These are phyloP conservation scores for Lanius ludovicianus DNA, from an alignment of 2,113 vertebrate species.

Conservation along the genomic window DNA sequence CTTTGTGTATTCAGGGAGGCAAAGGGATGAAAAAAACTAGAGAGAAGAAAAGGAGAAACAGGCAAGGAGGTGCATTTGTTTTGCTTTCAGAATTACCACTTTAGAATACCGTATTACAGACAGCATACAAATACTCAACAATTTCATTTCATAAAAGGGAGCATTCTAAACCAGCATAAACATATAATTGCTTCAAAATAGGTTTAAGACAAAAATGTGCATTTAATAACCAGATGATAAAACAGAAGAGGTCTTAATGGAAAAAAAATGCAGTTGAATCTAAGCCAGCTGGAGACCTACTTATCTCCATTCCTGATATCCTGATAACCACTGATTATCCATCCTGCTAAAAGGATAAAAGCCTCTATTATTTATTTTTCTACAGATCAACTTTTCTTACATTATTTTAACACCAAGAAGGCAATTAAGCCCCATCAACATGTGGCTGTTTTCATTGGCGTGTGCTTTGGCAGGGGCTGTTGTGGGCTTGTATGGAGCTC, in stretches of 20 bases:
- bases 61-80: not conserved
- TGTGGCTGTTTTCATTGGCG: not conserved
- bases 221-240: constrained; percentile 19
- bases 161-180: not conserved
- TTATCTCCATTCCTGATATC: not conserved
- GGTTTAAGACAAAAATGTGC: not conserved
- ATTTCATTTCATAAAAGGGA: not conserved
- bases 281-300: not conserved
- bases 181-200: not conserved
- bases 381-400: not conserved
- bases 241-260: not conserved
- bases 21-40: not conserved
- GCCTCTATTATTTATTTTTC: not conserved
- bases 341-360: not conserved
- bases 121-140: not conserved
- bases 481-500: not conserved
- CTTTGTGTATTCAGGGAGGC: not conserved
- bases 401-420: not conserved
- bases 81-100: constrained; percentile 5
- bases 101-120: constrained; percentile 17
- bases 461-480: not conserved
- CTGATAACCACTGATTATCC: not conserved
- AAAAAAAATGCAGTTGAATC: not conserved
- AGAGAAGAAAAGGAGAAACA: not conserved
- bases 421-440: not conserved